Conservation (phyloP, 2,888 invertebrate genomes). For the Hirtodrosophila cameraria region DNA sequence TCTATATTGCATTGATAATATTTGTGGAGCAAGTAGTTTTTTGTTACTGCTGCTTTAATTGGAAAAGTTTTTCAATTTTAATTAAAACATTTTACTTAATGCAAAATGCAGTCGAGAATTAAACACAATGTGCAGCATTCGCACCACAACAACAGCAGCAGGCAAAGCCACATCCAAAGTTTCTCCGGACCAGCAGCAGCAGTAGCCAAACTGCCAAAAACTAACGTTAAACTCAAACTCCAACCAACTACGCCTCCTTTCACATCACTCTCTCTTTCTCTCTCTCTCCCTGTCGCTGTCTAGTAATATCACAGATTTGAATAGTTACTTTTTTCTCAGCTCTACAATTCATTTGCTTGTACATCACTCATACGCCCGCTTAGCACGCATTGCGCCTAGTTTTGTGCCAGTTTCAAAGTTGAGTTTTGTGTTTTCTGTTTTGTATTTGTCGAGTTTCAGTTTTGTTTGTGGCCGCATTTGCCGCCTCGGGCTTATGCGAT, state of each 20-base stretch:
- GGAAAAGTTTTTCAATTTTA: constrained; percentile 78
- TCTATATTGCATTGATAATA: constrained; percentile 63
- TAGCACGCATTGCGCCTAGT: constrained; percentile 1
- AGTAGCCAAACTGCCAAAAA: constrained; percentile 45
- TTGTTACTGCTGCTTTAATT: constrained; percentile 63
- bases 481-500: constrained; percentile 61
- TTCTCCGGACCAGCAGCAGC: constrained; percentile 41
- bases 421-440: no score
- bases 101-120: constrained; percentile 71
- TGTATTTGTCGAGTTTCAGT: background rate
- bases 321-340: constrained; percentile 30
- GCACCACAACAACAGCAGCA: constrained; percentile 42
- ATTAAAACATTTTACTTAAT: constrained; percentile 78
- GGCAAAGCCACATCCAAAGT: constrained; percentile 53
- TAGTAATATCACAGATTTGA: constrained; percentile 36
- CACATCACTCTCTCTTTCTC: background rate
- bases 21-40: constrained; percentile 39
- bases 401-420: constrained; percentile 23
- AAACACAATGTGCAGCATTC: constrained; percentile 50
- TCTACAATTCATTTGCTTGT: constrained; percentile 33
- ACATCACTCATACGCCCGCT: constrained; percentile 43
- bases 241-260: no score
- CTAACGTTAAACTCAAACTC: constrained; percentile 36
- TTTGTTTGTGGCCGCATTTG: constrained; percentile 20
- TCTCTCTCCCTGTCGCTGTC: background rate